A percentile compares a stretch with the other conserved stretches of the same genome.
Evolutionary conservation across 2,888 invertebrate species (phyloP).

Genomic region (Cancer borealis): DNA sequence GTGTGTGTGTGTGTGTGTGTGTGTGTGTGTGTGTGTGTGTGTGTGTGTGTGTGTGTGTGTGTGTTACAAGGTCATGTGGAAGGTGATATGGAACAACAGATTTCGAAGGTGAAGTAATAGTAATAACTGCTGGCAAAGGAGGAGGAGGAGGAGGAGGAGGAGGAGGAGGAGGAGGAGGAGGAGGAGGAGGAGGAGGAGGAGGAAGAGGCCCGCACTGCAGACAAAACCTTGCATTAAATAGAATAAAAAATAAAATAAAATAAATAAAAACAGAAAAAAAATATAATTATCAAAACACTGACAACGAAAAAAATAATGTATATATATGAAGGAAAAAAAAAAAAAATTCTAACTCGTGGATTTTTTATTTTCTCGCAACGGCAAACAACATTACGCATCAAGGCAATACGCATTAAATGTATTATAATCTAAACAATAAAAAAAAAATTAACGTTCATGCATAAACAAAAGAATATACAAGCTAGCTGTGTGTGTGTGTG

Average conservation of each 20-base stretch:
- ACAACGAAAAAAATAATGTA: not conserved
- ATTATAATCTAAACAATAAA: not conserved
- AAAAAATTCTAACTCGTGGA: not conserved
- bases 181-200: not conserved
- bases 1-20: constrained; percentile 32
- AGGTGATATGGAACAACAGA: not conserved
- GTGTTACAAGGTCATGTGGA: not conserved
- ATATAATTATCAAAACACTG: not conserved
- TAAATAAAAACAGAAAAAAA: not conserved
- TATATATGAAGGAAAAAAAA: not conserved
- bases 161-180: not conserved
- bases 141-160: not conserved
- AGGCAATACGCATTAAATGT: not conserved
- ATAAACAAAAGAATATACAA: constrained; percentile 34
- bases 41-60: constrained; percentile 17
- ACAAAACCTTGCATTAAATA: not conserved
- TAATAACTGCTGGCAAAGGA: not conserved
- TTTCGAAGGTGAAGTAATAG: not conserved
- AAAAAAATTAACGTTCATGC: constrained; percentile 2
- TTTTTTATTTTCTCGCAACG: not conserved
- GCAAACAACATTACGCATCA: not conserved
- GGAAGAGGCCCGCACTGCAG: not conserved
- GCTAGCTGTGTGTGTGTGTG: constrained; percentile 11
- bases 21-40: constrained; percentile 32
- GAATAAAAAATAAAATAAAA: not conserved